These are phyloP conservation scores for Pteruthius melanotis DNA, from an alignment of 2,113 vertebrate genomes.

Conservation along the genomic window DNA sequence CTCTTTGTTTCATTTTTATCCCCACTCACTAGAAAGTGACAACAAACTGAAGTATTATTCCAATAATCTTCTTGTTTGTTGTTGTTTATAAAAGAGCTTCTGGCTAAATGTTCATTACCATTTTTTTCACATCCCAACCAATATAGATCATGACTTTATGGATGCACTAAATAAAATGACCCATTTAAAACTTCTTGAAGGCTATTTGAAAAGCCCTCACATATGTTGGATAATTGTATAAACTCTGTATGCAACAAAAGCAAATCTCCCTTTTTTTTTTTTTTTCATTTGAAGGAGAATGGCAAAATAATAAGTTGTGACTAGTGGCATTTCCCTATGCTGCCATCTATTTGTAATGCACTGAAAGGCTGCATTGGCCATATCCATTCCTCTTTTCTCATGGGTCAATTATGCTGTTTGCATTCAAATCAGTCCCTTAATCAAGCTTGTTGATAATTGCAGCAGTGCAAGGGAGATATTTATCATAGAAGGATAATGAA, in stretches of 20 bases:
- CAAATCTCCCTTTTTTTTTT: background rate
- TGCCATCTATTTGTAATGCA: slow-evolving; percentile 2
- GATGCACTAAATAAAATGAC: background rate
- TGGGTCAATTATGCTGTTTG: slow-evolving; percentile 43
- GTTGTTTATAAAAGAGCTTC: slow-evolving; percentile 3
- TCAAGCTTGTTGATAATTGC: slow-evolving; percentile 37
- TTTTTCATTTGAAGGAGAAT: background rate
- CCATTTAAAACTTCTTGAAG: background rate
- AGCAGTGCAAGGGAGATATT: background rate
- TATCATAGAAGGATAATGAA: slow-evolving; percentile 1
- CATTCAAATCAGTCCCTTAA: slow-evolving; percentile 56
- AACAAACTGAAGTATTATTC: slow-evolving; percentile 25
- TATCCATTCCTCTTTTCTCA: slow-evolving; percentile 37
- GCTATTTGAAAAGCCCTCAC: background rate
- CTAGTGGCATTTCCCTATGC: slow-evolving; percentile 6
- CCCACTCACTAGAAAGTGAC: background rate
- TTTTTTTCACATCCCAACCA: background rate
- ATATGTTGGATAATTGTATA: background rate
- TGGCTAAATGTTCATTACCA: background rate
- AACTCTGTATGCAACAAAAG: background rate
- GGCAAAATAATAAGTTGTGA: background rate
- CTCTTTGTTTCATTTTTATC: background rate
- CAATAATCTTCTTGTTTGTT: background rate
- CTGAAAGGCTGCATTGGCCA: background rate
- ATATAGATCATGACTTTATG: background rate